Base-by-base conservation (phyloP, 2,113 vertebrate species). In the Heterotilapia buettikoferi region DNA sequence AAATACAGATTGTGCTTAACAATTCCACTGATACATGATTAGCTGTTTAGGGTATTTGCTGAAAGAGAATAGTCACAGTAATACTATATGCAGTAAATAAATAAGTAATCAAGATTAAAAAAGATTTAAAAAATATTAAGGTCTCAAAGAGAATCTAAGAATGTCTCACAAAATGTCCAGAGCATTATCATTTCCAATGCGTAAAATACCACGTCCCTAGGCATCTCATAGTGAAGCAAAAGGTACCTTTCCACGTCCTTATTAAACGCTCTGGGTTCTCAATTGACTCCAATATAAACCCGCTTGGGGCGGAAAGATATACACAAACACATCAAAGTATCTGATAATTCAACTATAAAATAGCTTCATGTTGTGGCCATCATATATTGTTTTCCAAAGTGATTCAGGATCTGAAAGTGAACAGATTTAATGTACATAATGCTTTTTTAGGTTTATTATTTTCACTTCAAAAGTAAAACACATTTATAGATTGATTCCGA, bases 171-270 rank as follows among this genome's bases (percentile, higher is more conserved):
- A 59, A 29, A 29, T 59, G 56, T 59, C 13, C 24, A 59, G 24
- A 59, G 56, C 24, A 59, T 16, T 59, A 59, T 59, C 56, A 59
- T 59, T 59, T 26, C 13, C 56, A 59, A 2, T 16, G 24, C 1
- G 0, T 29, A 59, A 16, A 29, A 29, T 59, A 16, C 26, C 56
- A 16, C 3, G 4, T 29, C 21, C 53, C 1, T 3, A 13, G 4
- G 10, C 11, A 12, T 54, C n/a, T 56, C 53, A 56, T 1, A 24
- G 53, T 13, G 53, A 56, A 24, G 53, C 53, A 7, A 56, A 56
- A 24, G 11, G 11, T 24, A 56, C 11, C 12, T 56, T 56, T 56
- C 21, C 53, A 56, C 0, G 2, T 24, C 21, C 21, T 56, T 21
- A 24, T 13, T 56, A 24, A 56, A 24, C 0, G 21, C 53, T 24